A percentile compares a stretch with the other conserved stretches of the same genome.
These are phyloP conservation scores for Machimus atricapillus DNA, from an alignment of 2,888 invertebrate genomes.

Conservation along the genomic window DNA sequence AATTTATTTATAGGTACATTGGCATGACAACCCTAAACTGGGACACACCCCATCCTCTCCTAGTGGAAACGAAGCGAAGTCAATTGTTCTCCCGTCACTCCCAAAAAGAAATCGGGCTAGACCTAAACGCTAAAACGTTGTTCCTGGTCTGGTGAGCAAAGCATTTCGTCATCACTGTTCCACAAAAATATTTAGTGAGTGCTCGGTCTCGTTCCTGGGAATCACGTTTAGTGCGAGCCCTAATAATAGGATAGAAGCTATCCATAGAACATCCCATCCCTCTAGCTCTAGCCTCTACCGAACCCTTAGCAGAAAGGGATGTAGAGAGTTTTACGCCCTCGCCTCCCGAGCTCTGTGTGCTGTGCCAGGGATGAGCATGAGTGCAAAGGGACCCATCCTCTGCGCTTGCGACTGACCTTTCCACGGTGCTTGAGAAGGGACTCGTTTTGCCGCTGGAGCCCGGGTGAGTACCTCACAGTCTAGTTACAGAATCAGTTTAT, in stretches of 20 bases:
- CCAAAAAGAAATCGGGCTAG: neutral
- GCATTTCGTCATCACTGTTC: neutral
- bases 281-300: neutral
- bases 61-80: neutral
- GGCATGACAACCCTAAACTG: neutral
- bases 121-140: neutral
- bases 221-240: neutral
- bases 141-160: neutral
- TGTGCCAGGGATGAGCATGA: slow-evolving; percentile 22
- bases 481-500: neutral
- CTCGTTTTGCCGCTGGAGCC: neutral
- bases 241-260: neutral
- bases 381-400: slow-evolving; percentile 27
- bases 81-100: neutral
- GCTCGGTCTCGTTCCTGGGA: neutral
- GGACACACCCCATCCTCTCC: neutral
- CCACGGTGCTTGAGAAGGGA: neutral
- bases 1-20: neutral
- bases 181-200: neutral
- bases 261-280: neutral
- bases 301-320: neutral
- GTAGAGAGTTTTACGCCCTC: neutral
- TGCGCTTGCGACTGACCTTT: slow-evolving; percentile 35
- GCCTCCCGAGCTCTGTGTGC: neutral
- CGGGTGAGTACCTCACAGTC: slow-evolving; percentile 18